These are phyloP conservation scores for Machimus rusticus DNA, from an alignment of 2,888 invertebrate genomes.

Conservation along the genomic window DNA sequence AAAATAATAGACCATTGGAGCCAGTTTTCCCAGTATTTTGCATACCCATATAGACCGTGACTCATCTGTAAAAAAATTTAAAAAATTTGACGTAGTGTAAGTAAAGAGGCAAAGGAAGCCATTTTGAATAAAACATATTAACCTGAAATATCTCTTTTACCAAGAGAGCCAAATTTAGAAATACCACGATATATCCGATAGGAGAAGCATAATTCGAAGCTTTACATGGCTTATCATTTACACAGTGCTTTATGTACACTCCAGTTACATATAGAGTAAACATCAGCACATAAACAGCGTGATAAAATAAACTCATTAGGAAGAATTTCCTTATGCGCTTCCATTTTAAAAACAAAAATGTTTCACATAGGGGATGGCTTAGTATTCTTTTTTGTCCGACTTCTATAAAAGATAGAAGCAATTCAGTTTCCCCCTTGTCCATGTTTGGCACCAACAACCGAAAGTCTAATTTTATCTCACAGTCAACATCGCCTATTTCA, in stretches of 20 bases:
- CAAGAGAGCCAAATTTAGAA: conserved; percentile 71
- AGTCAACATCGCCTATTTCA: conserved; percentile 85
- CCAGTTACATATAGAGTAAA: conserved; percentile 78
- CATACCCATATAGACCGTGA: conserved; percentile 75
- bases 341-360: conserved; percentile 86
- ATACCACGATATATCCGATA: conserved; percentile 69
- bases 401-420: conserved; percentile 76
- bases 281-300: conserved; percentile 76
- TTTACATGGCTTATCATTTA: conserved; percentile 52
- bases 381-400: conserved; percentile 81
- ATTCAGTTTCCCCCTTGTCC: conserved; percentile 73
- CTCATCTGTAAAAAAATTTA: conserved; percentile 65
- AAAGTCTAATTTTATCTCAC: conserved; percentile 77
- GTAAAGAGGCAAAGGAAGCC: neutral
- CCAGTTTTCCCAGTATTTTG: conserved; percentile 85
- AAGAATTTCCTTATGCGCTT: conserved; percentile 82
- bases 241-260: conserved; percentile 60
- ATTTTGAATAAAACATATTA: neutral
- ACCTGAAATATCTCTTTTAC: conserved; percentile 72
- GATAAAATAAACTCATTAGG: conserved; percentile 78
- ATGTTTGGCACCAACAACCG: conserved; percentile 68
- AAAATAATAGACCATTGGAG: conserved; percentile 80
- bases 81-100: neutral
- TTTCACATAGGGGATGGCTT: conserved; percentile 85
- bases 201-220: conserved; percentile 56